Evolutionary conservation across 2,113 vertebrate genomes (phyloP).

Genomic region (Xiphophorus hellerii): DNA sequence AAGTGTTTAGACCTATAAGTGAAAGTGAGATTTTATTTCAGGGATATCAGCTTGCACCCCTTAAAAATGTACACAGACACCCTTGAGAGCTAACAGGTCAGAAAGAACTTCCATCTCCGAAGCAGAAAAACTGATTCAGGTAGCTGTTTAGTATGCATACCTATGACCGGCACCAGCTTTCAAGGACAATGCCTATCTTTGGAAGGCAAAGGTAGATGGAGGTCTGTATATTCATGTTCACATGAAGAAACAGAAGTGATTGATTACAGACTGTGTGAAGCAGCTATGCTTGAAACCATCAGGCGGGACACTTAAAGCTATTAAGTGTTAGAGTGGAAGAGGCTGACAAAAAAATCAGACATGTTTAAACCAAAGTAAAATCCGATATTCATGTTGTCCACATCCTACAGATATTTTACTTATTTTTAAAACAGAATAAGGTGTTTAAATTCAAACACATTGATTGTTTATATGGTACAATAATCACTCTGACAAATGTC

Average conservation of each 20-base stretch:
- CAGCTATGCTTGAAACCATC: constrained; percentile 21
- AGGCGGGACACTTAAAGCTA: constrained; percentile 33
- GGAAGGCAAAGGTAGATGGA: constrained; percentile 16
- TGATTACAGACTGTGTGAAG: constrained; percentile 24
- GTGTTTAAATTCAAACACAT: not conserved
- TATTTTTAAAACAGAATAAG: constrained; percentile 26
- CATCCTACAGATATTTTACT: constrained; percentile 44
- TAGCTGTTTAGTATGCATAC: constrained; percentile 62
- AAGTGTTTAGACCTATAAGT: constrained; percentile 11
- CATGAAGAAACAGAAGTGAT: constrained; percentile 18
- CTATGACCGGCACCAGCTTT: constrained; percentile 44
- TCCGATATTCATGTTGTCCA: constrained; percentile 46
- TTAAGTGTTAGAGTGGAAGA: constrained; percentile 48
- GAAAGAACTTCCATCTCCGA: constrained; percentile 2
- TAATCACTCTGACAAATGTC: constrained; percentile 22
- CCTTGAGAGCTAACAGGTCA: constrained; percentile 10
- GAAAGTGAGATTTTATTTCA: constrained; percentile 40
- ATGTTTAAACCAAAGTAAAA: constrained; percentile 44
- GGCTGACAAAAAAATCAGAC: constrained; percentile 42
- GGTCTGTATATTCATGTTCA: constrained; percentile 42
- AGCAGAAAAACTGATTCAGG: constrained; percentile 42
- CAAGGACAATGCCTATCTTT: constrained; percentile 57
- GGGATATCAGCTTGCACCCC: constrained; percentile 31
- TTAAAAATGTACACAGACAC: not conserved
- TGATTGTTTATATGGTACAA: not conserved